phyloP scores from a whole-genome alignment of 1,140 invertebrate species.

The Drosophila gunungcola region DNA sequence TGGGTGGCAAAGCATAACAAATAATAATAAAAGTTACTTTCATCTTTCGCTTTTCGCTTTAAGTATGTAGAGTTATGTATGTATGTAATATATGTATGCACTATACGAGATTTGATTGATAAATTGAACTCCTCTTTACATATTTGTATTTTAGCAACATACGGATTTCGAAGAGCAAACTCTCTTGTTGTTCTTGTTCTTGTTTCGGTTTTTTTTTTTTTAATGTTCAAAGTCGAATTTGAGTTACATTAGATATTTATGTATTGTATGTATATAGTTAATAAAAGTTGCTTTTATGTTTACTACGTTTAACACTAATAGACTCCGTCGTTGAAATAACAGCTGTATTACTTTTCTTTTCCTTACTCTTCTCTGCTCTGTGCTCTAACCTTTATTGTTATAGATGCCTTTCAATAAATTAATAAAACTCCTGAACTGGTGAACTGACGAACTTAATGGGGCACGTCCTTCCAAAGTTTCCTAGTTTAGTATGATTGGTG shows the following conservation, averaged over 20 bases:
- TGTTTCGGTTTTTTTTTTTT: conserved; percentile 20
- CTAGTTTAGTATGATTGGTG: conserved; percentile 35
- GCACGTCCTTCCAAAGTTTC: conserved; percentile 29
- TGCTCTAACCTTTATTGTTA: conserved; percentile 39
- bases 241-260: conserved; percentile 53
- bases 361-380: conserved; percentile 1
- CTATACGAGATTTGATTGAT: conserved; percentile 63
- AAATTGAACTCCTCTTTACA: conserved; percentile 62
- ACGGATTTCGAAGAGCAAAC: conserved; percentile 32
- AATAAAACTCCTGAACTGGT: conserved; percentile 31
- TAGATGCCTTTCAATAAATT: conserved; percentile 41
- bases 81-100: conserved; percentile 43
- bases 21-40: conserved; percentile 65
- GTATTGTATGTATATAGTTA: conserved; percentile 60
- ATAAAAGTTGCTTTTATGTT: conserved; percentile 61
- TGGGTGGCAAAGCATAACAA: conserved; percentile 78
- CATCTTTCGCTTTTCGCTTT: conserved; percentile 29
- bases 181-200: conserved; percentile 5
- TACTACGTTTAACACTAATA: conserved; percentile 80
- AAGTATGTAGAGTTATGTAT: conserved; percentile 40
- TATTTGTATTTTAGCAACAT: conserved; percentile 51
- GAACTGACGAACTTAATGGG: conserved; percentile 32
- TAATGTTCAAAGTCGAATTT: conserved; percentile 48
- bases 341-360: conserved; percentile 49
- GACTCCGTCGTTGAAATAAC: conserved; percentile 78